Conservation (phyloP, 1,140 invertebrate genomes). For the Colletes gigas region DNA sequence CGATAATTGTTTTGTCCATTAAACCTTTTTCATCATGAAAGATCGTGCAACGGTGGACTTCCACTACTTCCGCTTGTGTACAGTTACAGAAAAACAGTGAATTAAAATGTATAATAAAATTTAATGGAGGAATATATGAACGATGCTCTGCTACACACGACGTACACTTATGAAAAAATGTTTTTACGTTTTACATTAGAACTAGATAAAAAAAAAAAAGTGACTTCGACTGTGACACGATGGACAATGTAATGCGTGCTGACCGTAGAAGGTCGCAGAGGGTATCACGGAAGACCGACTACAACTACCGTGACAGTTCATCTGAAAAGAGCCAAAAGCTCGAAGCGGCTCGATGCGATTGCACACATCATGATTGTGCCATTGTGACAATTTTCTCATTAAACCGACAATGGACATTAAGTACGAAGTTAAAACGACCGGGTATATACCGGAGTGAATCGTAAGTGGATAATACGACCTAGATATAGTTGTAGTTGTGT, state of each 20-base stretch:
- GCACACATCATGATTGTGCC: slow-evolving; percentile 60
- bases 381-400: slow-evolving; percentile 73
- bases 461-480: slow-evolving; percentile 78
- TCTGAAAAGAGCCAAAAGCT: slow-evolving; percentile 45
- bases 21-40: neutral
- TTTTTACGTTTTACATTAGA: neutral
- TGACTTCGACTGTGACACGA: neutral
- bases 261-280: slow-evolving; percentile 6
- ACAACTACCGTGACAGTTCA: slow-evolving; percentile 50
- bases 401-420: slow-evolving; percentile 69
- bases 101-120: neutral
- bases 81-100: neutral
- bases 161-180: neutral
- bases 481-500: slow-evolving; percentile 69
- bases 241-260: neutral
- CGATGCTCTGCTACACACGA: neutral
- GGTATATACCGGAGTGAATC: slow-evolving; percentile 56
- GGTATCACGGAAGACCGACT: slow-evolving; percentile 46
- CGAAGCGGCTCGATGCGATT: slow-evolving; percentile 40
- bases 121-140: neutral
- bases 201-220: neutral
- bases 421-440: slow-evolving; percentile 58
- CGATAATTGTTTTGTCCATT: slow-evolving; percentile 21
- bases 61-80: neutral
- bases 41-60: neutral